These are phyloP conservation scores for Chauna torquata DNA, from an alignment of 2,113 vertebrate species.

Conservation along the genomic window DNA sequence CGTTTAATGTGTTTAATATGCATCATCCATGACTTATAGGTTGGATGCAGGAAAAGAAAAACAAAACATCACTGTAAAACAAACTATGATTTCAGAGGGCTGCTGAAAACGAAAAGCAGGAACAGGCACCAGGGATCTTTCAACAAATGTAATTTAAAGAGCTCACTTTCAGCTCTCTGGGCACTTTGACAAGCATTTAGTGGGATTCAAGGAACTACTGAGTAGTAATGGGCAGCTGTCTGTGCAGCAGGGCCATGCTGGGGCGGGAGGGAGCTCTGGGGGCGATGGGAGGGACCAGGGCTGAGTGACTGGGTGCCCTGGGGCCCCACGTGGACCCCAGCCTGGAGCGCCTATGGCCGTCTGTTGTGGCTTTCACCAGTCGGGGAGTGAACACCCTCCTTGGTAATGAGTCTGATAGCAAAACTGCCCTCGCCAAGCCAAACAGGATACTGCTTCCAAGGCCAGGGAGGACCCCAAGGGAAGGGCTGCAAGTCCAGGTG, in stretches of 20 bases:
- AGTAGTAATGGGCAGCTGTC: constrained; percentile 50
- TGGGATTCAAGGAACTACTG: constrained; percentile 57
- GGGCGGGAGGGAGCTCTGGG: not conserved
- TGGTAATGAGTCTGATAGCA: not conserved
- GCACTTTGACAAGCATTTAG: constrained; percentile 73
- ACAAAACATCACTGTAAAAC: constrained; percentile 66
- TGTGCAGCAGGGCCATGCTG: not conserved
- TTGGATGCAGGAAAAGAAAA: constrained; percentile 64
- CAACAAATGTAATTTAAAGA: constrained; percentile 75
- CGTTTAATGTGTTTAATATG: constrained; percentile 44
- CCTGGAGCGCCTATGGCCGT: accelerated
- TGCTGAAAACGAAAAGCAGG: constrained; percentile 69
- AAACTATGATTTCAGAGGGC: constrained; percentile 59
- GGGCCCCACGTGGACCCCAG: not conserved
- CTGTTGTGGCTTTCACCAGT: not conserved
- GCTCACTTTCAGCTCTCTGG: constrained; percentile 50
- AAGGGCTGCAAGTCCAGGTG: constrained; percentile 33
- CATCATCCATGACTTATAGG: constrained; percentile 57
- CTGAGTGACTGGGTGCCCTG: not conserved
- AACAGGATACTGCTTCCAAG: not conserved
- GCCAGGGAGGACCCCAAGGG: not conserved
- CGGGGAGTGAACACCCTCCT: not conserved
- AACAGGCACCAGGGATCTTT: constrained; percentile 70
- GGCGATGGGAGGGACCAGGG: not conserved
- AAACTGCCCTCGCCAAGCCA: not conserved